These are phyloP conservation scores for Poecilia latipinna DNA, from an alignment of 2,113 vertebrate genomes.

Conservation along the genomic window DNA sequence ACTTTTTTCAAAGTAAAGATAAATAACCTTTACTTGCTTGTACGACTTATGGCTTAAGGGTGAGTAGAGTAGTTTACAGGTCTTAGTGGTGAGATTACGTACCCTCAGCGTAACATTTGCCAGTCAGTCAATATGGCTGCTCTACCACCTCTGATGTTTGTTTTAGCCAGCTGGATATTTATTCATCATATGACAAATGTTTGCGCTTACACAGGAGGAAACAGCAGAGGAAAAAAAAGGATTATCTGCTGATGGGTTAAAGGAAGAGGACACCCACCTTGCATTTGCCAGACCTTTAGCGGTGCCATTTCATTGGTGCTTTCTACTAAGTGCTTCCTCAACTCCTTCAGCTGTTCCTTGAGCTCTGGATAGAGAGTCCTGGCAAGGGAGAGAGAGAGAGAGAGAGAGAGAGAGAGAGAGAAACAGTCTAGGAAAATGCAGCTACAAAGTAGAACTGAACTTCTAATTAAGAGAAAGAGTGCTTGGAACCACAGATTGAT, in stretches of 20 bases:
- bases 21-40: constrained; percentile 18
- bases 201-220: constrained; percentile 4
- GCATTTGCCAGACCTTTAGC: constrained; percentile 98
- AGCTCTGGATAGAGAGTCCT: constrained; percentile 89
- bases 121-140: neutral
- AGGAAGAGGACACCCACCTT: constrained; percentile 81
- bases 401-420: constrained; percentile 26
- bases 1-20: no score
- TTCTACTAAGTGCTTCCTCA: constrained; percentile 94
- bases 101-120: constrained; percentile 14
- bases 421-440: neutral
- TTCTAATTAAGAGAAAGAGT: constrained; percentile 16
- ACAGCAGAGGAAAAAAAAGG: neutral
- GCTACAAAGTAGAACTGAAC: constrained; percentile 12
- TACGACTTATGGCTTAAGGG: constrained; percentile 34
- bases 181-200: constrained; percentile 8
- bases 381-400: constrained; percentile 39
- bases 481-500: constrained; percentile 12
- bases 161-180: constrained; percentile 18
- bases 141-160: constrained; percentile 12
- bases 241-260: constrained; percentile 2
- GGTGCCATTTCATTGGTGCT: constrained; percentile 99
- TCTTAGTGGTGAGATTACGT: constrained; percentile 24
- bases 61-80: constrained; percentile 34
- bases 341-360: constrained; percentile 91